A percentile compares a stretch with the other conserved stretches of the same genome.
Evolutionary conservation across 2,888 invertebrate genomes (phyloP).

Genomic region (Drosophila formosana): DNA sequence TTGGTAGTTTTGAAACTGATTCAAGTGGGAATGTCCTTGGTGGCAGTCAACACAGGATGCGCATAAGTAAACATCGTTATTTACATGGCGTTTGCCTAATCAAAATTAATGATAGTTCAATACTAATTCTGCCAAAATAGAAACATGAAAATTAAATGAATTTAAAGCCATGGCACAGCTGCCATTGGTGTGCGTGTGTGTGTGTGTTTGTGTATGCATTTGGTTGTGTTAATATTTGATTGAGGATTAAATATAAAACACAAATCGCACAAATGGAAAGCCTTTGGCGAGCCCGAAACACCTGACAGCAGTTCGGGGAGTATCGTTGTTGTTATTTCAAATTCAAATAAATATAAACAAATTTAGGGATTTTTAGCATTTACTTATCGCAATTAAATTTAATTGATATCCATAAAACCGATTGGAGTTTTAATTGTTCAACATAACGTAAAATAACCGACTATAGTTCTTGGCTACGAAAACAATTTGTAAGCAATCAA

Average conservation of each 20-base stretch:
- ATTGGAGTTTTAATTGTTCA: slow-evolving; percentile 17
- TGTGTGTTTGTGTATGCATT: slow-evolving; percentile 11
- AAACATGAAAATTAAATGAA: slow-evolving; percentile 20
- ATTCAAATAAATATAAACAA: slow-evolving; percentile 13
- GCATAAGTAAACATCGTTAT: slow-evolving; percentile 23
- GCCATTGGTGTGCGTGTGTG: not conserved
- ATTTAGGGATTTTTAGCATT: slow-evolving; percentile 10
- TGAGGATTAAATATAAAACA: slow-evolving; percentile 57
- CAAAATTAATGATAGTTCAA: slow-evolving; percentile 47
- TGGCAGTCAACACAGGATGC: slow-evolving; percentile 13
- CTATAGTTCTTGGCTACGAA: not conserved
- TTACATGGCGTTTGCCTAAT: slow-evolving; percentile 39
- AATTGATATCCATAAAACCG: slow-evolving; percentile 39
- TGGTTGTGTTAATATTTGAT: slow-evolving; percentile 62
- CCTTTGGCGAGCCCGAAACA: slow-evolving; percentile 5
- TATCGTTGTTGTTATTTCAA: slow-evolving; percentile 7
- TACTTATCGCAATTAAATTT: slow-evolving; percentile 18
- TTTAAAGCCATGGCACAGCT: not conserved
- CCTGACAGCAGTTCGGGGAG: not conserved
- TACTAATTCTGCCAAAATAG: slow-evolving; percentile 19
- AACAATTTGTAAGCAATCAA: not conserved
- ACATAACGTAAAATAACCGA: not conserved
- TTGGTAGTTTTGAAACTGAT: slow-evolving; percentile 27
- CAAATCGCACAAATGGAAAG: slow-evolving; percentile 18
- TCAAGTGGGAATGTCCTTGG: slow-evolving; percentile 24